Conservation (phyloP, 2,888 invertebrate genomes). For the Diarsia mendica region DNA sequence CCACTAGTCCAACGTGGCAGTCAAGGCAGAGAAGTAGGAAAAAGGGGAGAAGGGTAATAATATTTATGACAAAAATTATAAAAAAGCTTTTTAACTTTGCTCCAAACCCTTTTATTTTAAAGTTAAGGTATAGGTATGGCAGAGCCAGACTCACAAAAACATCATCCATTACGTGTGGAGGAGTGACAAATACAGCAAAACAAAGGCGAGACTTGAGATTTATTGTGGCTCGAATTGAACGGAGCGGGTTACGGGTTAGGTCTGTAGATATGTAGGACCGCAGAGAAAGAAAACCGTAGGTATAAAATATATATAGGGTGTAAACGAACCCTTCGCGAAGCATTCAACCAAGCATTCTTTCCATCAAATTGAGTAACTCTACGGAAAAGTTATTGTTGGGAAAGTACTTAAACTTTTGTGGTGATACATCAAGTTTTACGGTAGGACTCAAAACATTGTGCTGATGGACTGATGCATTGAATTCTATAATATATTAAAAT, state of each 20-base stretch:
- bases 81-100: background rate
- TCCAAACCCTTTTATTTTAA: slow-evolving; percentile 19
- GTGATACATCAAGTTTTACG: too few relatives aligned
- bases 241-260: slow-evolving; percentile 21
- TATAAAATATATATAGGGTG: background rate
- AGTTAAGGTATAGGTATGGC: slow-evolving; percentile 13
- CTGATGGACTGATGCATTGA: too few relatives aligned
- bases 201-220: slow-evolving; percentile 57
- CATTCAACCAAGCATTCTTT: too few relatives aligned
- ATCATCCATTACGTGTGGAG: slow-evolving; percentile 49
- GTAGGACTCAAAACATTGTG: too few relatives aligned
- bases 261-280: background rate
- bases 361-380: too few relatives aligned
- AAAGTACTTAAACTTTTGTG: too few relatives aligned
- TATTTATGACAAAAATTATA: slow-evolving; percentile 7
- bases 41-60: background rate
- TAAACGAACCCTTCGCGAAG: too few relatives aligned
- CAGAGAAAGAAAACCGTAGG: slow-evolving; percentile 6
- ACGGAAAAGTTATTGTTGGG: too few relatives aligned
- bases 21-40: too few relatives aligned
- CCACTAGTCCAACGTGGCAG: too few relatives aligned
- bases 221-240: slow-evolving; percentile 60
- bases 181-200: slow-evolving; percentile 61
- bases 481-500: too few relatives aligned
- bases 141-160: slow-evolving; percentile 53